These are phyloP conservation scores for Nematolebias whitei DNA, from an alignment of 2,113 vertebrate genomes.

Conservation along the genomic window DNA sequence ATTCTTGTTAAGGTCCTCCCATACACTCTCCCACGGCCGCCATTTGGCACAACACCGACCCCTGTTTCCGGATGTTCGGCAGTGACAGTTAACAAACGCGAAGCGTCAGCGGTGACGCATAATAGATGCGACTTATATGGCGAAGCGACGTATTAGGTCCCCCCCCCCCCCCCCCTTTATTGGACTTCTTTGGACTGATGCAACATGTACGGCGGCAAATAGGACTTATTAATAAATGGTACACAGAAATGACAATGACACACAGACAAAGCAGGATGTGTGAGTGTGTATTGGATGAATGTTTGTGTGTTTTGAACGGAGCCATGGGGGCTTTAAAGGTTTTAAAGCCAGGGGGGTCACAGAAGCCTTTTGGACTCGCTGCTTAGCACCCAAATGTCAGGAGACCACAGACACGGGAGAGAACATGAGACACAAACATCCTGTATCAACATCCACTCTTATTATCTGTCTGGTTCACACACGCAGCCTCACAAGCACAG, in stretches of 20 bases:
- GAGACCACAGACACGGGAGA: slow-evolving; percentile 30
- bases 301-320: slow-evolving; percentile 39
- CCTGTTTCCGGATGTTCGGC: too few species aligned
- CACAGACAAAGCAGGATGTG: not conserved
- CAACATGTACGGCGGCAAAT: too few species aligned
- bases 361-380: slow-evolving; percentile 38
- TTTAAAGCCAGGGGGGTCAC: slow-evolving; percentile 37
- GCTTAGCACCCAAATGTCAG: slow-evolving; percentile 51
- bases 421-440: slow-evolving; percentile 18
- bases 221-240: slow-evolving; percentile 3
- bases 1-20: too few species aligned
- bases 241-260: not conserved
- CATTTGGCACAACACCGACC: too few species aligned
- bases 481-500: not conserved
- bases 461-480: not conserved
- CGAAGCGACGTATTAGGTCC: too few species aligned
- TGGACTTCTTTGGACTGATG: too few species aligned
- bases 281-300: slow-evolving; percentile 22
- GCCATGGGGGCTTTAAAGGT: slow-evolving; percentile 39
- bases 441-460: not conserved
- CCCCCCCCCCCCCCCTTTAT: too few species aligned
- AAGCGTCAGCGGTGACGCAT: too few species aligned
- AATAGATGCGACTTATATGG: too few species aligned
- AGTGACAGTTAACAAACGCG: too few species aligned
- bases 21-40: too few species aligned